These are phyloP conservation scores for Zoanthus sociatus DNA, from an alignment of 92 coral and sea anemone genomes.

Conservation along the genomic window DNA sequence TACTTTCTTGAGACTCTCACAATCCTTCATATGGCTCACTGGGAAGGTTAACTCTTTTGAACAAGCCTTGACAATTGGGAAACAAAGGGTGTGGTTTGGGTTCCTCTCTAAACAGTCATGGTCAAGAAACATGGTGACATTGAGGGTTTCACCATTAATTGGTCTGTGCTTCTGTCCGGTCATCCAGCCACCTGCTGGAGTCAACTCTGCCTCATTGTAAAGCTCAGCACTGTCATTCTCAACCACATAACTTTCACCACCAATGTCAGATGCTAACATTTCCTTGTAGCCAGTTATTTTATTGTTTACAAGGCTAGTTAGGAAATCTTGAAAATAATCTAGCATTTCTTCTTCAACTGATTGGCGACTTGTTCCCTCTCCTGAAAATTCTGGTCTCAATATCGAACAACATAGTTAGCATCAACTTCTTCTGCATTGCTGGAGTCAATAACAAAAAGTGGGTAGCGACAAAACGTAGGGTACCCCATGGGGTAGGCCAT, in stretches of 20 bases:
- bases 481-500: no score
- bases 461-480: no score
- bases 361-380: conserved; percentile 35
- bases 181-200: conserved; percentile 59
- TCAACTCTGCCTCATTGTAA: conserved; percentile 48
- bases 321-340: conserved; percentile 59
- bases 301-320: conserved; percentile 52
- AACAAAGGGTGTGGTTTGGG: conserved; percentile 50
- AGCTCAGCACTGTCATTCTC: conserved; percentile 33
- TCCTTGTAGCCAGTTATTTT: conserved; percentile 29
- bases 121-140: conserved; percentile 43
- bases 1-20: conserved; percentile 30
- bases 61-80: conserved; percentile 54
- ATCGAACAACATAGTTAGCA: conserved; percentile 47
- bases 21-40: conserved; percentile 51
- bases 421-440: conserved; percentile 22
- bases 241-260: conserved; percentile 29
- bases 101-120: conserved; percentile 33
- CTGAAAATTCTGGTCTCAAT: conserved; percentile 47
- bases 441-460: conserved; percentile 40
- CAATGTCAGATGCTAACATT: conserved; percentile 29
- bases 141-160: conserved; percentile 26
- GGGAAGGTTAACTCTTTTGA: conserved; percentile 53
- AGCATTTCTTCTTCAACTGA: conserved; percentile 48
- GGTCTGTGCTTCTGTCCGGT: conserved; percentile 49